Percentiles rank a stretch among this genome's conserved stretches.
These are phyloP conservation scores for Perca schrenkii DNA, from an alignment of 2,113 vertebrate species.

Conservation along the genomic window DNA sequence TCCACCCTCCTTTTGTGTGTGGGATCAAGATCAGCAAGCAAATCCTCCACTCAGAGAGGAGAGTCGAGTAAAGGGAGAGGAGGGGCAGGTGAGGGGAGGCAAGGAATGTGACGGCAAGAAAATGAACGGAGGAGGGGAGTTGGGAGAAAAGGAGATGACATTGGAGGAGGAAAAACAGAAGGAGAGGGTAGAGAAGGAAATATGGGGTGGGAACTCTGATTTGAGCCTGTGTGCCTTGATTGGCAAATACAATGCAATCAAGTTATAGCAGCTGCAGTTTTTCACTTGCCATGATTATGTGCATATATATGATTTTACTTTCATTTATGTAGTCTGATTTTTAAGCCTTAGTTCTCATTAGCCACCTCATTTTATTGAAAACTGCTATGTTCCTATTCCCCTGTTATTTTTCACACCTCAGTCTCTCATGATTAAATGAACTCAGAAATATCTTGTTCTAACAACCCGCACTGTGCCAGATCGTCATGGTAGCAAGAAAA, in stretches of 20 bases:
- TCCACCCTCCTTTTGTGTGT: conserved; percentile 65
- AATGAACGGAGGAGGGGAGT: conserved; percentile 9
- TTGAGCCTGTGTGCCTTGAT: conserved; percentile 52
- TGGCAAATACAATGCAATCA: conserved; percentile 56
- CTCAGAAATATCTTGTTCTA: conserved; percentile 63
- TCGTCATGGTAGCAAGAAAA: conserved; percentile 51
- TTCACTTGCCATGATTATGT: conserved; percentile 40
- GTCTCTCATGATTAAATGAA: conserved; percentile 73
- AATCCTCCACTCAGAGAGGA: conserved; percentile 58
- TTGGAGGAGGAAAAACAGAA: not conserved
- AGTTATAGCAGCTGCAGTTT: conserved; percentile 5
- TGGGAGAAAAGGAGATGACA: conserved; percentile 19
- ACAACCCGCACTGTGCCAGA: conserved; percentile 54
- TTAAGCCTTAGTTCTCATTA: conserved; percentile 53
- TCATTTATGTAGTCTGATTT: conserved; percentile 40
- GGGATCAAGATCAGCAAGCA: conserved; percentile 70
- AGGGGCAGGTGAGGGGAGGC: conserved; percentile 36
- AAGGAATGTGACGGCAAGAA: conserved; percentile 48
- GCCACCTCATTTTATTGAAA: conserved; percentile 41
- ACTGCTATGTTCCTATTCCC: conserved; percentile 39
- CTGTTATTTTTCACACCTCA: conserved; percentile 40
- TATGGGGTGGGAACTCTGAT: not conserved
- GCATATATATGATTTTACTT: conserved; percentile 39
- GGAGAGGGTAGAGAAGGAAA: not conserved
- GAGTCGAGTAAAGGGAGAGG: conserved; percentile 38